phyloP scores from a whole-genome alignment of 2,888 invertebrate species.

The Gasteruption jaculator region DNA sequence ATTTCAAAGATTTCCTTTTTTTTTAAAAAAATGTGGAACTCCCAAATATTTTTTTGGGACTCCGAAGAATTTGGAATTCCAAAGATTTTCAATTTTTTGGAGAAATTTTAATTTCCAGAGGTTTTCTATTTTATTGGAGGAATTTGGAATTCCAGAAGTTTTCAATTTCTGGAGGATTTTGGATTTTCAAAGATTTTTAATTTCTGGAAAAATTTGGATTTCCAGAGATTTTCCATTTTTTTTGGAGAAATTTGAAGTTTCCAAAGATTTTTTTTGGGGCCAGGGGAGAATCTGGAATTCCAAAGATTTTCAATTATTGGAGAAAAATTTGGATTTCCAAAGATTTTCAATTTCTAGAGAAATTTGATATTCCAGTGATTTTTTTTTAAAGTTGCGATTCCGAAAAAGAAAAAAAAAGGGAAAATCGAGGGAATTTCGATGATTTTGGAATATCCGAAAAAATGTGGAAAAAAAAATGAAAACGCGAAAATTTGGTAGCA shows the following conservation, averaged over 20 bases:
- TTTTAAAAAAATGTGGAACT: no score
- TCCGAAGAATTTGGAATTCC: no score
- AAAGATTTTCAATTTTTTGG: no score
- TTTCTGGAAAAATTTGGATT: no score
- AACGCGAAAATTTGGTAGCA: not conserved
- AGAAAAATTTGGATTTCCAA: conserved; percentile 16
- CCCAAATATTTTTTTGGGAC: no score
- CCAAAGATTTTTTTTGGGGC: conserved; percentile 32
- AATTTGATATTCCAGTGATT: conserved; percentile 13
- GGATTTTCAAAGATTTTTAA: no score
- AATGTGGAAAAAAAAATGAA: conserved; percentile 14
- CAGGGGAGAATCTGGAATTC: conserved; percentile 33
- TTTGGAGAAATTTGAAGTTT: no score
- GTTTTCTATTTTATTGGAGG: no score
- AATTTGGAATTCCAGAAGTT: no score
- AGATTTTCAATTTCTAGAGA: conserved; percentile 6
- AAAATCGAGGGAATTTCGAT: conserved; percentile 13
- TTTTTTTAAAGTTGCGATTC: conserved; percentile 18
- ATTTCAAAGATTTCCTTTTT: no score
- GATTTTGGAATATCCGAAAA: conserved; percentile 16
- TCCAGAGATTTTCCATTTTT: conserved; percentile 39
- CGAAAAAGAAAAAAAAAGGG: conserved; percentile 13
- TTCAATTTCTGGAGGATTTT: no score
- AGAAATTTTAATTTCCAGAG: no score
- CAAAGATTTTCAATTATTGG: conserved; percentile 29